These are phyloP conservation scores for Valencia hispanica DNA, from an alignment of 2,797 vertebrate genomes.

Conservation along the genomic window DNA sequence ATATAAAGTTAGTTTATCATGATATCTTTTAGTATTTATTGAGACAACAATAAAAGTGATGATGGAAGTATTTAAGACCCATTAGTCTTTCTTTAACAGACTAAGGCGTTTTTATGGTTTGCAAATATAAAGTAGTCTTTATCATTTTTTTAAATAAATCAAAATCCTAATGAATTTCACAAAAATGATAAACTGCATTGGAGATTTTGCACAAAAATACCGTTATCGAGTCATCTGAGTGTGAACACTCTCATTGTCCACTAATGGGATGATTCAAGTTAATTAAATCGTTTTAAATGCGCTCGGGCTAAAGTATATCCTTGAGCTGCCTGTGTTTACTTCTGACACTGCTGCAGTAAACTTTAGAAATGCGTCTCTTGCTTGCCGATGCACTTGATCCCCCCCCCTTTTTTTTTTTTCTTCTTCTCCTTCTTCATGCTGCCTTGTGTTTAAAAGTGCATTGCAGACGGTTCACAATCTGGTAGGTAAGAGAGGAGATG, in stretches of 20 bases:
- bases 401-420: background rate
- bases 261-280: constrained; percentile 28
- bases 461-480: constrained; percentile 6
- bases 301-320: constrained; percentile 10
- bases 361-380: constrained; percentile 17
- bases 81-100: no score
- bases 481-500: constrained; percentile 17
- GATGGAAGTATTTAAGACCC: no score
- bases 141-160: background rate
- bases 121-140: background rate
- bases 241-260: constrained; percentile 20
- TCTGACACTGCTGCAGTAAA: constrained; percentile 6
- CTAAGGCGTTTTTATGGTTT: background rate
- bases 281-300: constrained; percentile 50
- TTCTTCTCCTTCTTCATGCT: background rate
- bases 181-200: background rate
- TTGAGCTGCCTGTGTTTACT: background rate
- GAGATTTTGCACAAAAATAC: background rate
- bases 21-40: background rate
- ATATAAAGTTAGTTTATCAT: background rate
- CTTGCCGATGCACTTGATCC: constrained; percentile 9
- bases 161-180: background rate
- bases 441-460: constrained; percentile 22
- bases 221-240: background rate
- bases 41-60: background rate